Base-by-base conservation (phyloP, 2,113 vertebrate genomes). In the Microcebus jonahi region DNA sequence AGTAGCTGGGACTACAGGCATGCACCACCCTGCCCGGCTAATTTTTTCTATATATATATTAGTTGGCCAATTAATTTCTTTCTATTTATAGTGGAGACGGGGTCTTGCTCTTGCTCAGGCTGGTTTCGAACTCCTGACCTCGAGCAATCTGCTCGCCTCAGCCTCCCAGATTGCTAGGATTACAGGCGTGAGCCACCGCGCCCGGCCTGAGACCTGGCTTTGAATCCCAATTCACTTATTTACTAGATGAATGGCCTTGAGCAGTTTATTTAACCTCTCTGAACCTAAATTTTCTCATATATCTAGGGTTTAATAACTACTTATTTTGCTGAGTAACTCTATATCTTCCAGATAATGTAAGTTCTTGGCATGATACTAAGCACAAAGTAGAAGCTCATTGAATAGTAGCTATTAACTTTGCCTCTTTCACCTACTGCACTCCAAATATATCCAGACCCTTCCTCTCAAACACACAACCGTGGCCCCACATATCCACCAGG, bases 351-450 rank as follows among this genome's bases (percentile, higher is more conserved):
- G 55, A 42, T 77, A 57, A 81, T 79, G n/a, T 53, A 81, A 85
- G 20, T 29, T 59, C 61, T 50, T 29, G 29, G 45, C 63, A 42
- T 53, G 20, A 80, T 57, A 34, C 18, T 55, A 59, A 57, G 55
- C 65, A 81, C 34, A 21, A 97, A 94, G 57, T 48, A 88, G 71
- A 71, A 77, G 39, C 55, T 91, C 50, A 83, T 75, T 75, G 76
- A 94, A 77, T 21, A 82, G 34, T 65, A 39, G 36, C 67, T 67
- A 3, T 71, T 87, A 65, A 65, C 18, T 42, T 76, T 45, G 36
- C 5, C 75, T 73, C 27, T 82, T 1, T 11, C n/a, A 45, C 18
- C 8, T 0, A 17, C 13, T 34, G 13, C 18, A 10, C 73, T 61
- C 42, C 75, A 70, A 70, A 79, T 55, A 36, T 25, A 86, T 21